These are phyloP conservation scores for Tigriopus japonicus DNA, from an alignment of 1,140 invertebrate genomes.

Conservation along the genomic window DNA sequence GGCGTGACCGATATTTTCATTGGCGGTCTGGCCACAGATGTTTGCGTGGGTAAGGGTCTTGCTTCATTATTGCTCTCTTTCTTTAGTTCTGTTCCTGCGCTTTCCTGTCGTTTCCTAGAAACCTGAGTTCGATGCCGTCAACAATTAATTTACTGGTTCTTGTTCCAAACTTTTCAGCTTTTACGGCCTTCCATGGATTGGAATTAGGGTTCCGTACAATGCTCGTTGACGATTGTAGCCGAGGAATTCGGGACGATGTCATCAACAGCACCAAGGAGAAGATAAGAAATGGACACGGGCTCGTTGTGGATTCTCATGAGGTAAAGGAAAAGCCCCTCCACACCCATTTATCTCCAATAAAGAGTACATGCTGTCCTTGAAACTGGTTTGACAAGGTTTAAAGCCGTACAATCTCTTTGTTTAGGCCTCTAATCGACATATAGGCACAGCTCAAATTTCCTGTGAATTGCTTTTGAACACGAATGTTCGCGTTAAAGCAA, in stretches of 20 bases:
- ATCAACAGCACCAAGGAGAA: constrained; percentile 60
- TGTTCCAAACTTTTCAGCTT: constrained; percentile 33
- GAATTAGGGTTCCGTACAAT: constrained; percentile 74
- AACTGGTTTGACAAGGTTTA: too few species aligned
- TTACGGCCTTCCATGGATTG: constrained; percentile 64
- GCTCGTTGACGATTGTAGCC: constrained; percentile 69
- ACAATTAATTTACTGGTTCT: too few species aligned
- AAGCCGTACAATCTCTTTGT: not conserved
- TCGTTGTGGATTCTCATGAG: constrained; percentile 50
- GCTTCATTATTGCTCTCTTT: constrained; percentile 12
- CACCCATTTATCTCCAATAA: not conserved
- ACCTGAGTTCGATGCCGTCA: too few species aligned
- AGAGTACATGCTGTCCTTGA: too few species aligned
- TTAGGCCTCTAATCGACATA: too few species aligned
- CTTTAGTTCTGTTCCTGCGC: not conserved
- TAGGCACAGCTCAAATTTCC: not conserved
- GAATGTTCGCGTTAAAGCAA: too few species aligned
- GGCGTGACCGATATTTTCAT: constrained; percentile 80
- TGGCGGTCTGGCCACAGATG: constrained; percentile 67
- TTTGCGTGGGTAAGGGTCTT: constrained; percentile 4
- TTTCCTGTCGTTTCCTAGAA: too few species aligned
- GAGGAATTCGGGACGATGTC: constrained; percentile 63
- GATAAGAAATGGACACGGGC: constrained; percentile 48
- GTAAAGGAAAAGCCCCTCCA: constrained; percentile 21
- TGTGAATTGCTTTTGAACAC: too few species aligned